phyloP scores from a whole-genome alignment of 2,888 invertebrate genomes.

The Sphaeridia pumilis region DNA sequence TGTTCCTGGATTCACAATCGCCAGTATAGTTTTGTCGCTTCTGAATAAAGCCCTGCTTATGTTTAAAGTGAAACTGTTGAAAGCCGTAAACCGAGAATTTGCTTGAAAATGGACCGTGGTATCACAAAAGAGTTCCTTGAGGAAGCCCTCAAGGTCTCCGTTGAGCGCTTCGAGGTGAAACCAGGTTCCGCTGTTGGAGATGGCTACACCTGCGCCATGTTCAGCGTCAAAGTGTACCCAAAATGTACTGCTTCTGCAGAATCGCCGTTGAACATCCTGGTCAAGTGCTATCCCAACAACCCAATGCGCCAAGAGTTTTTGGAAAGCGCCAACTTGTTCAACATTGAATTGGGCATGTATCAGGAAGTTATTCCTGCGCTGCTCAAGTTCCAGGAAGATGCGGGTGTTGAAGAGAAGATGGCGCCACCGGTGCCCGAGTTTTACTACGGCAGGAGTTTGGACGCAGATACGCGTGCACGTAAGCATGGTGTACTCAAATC shows the following conservation, averaged over 20 bases:
- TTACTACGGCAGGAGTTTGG: not conserved
- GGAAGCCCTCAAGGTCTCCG: no score
- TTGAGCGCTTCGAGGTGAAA: constrained; percentile 3
- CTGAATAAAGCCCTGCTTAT: no score
- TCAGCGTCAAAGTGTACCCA: constrained; percentile 1
- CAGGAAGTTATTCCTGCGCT: constrained; percentile 4
- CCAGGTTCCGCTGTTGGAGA: constrained; percentile 6
- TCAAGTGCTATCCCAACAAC: constrained; percentile 9
- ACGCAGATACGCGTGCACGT: not conserved
- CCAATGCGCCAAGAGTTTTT: constrained; percentile 1
- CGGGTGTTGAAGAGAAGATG: not conserved
- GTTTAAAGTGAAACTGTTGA: no score
- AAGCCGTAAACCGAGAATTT: no score
- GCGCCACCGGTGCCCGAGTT: constrained; percentile 4
- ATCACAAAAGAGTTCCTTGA: no score
- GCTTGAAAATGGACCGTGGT: no score
- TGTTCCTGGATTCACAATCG: no score
- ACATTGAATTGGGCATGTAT: constrained; percentile 3
- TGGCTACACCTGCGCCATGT: constrained; percentile 6
- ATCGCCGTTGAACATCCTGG: not conserved
- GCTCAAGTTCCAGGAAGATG: not conserved
- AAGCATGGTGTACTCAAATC: not conserved
- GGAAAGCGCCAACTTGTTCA: constrained; percentile 2
- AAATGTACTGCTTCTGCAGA: no score
- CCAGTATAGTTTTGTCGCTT: no score